Conservation (phyloP, 2,113 vertebrate genomes). For the Puntigrus tetrazona region DNA sequence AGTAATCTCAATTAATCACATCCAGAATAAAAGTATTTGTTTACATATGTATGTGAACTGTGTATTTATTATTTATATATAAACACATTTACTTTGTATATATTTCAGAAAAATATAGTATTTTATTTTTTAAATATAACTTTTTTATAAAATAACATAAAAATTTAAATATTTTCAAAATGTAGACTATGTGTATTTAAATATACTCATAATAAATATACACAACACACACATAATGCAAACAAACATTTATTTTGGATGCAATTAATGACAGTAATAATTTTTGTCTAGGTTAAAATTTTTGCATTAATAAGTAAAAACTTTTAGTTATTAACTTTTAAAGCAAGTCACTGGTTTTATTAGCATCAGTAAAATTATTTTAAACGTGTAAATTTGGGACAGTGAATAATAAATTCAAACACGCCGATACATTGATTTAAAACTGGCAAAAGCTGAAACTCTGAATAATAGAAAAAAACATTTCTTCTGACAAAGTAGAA, state of each 20-base stretch:
- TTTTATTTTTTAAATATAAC: too few species aligned
- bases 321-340: not conserved
- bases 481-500: conserved; percentile 13
- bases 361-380: not conserved
- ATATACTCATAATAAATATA: too few species aligned
- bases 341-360: not conserved
- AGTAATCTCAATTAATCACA: too few species aligned
- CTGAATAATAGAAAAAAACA: not conserved
- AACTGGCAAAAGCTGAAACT: not conserved
- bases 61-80: not conserved
- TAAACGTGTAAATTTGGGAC: not conserved
- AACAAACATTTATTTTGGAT: too few species aligned
- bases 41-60: too few species aligned
- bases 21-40: too few species aligned
- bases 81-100: too few species aligned
- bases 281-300: not conserved
- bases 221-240: too few species aligned
- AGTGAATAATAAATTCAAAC: not conserved
- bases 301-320: not conserved
- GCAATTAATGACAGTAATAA: not conserved
- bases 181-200: too few species aligned
- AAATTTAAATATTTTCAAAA: too few species aligned
- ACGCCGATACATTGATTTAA: not conserved
- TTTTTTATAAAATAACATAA: too few species aligned
- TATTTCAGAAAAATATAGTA: too few species aligned